Evolutionary conservation across 2,797 vertebrate species (phyloP), one percentile per base, ranked within the genome.

Genomic region (Pipistrellus pipistrellus): DNA sequence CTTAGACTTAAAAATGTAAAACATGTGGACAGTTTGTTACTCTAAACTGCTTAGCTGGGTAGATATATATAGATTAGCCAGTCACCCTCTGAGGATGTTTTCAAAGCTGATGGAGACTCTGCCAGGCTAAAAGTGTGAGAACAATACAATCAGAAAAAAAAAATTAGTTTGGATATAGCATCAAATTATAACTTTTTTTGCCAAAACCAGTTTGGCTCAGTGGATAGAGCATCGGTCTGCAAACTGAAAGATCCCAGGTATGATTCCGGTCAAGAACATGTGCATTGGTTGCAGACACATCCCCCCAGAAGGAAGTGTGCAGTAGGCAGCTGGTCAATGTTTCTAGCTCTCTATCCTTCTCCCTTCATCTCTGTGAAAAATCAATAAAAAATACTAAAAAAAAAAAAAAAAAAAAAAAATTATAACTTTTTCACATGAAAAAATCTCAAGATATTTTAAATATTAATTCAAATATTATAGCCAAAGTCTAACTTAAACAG

Each of bases 1-100:
- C 55, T 92, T 95, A 71, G 68, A 75, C n/a, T 91, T 89, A 85
- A 94, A 69, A 81, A 35, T 64, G 21, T 69, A 77, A 77, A 87
- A 51, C 32, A 62, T 71, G 62, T 57, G 41, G 30, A 59, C 62
- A 84, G 8, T 35, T 83, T 64, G 30, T 95, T 84, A 82, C 73
- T 82, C n/a, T 86, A 92, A 94, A 68, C n/a, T 83, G 38, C n/a
- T 41, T 71, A 88, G 62, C 14, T 64, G 5, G 32, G 23, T 23
- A 85, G 21, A 41, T 62, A 62, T 62, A 62, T 17, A 21, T 78
- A 51, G 46, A 92, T 80, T 89, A 62, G 66, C 68, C 53, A 87
- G 44, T 87, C 23, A 57, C 2, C n/a, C 11, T 2, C 20, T 30
- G 23, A 76, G 2, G 12, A 21, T 59, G 23, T 95, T 83, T 88